A percentile compares a stretch with the other conserved stretches of the same genome.
phyloP scores from a whole-genome alignment of 2,888 invertebrate genomes.

The Mimumesa dahlbomi region DNA sequence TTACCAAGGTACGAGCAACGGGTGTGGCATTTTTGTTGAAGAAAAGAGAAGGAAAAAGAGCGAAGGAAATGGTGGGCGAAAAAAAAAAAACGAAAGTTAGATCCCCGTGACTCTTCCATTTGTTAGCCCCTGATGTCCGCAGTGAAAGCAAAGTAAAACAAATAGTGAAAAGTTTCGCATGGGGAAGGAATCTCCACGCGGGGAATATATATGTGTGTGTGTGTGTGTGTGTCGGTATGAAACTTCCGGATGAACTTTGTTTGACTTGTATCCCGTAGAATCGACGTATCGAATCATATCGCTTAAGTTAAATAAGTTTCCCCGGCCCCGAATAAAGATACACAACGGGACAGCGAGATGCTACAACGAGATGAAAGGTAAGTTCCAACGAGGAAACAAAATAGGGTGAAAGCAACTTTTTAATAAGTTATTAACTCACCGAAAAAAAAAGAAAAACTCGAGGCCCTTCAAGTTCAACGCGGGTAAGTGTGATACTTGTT shows the following conservation, averaged over 20 bases:
- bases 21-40: constrained; percentile 6
- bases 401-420: constrained; percentile 38
- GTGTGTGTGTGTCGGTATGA: constrained; percentile 59
- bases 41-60: background rate
- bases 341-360: constrained; percentile 13
- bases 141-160: constrained; percentile 66
- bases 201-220: too few relatives aligned
- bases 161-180: constrained; percentile 57
- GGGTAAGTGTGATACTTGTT: too few relatives aligned
- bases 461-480: too few relatives aligned
- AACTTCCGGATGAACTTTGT: constrained; percentile 64
- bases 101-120: constrained; percentile 38
- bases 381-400: constrained; percentile 30
- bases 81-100: constrained; percentile 43
- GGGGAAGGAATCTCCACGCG: constrained; percentile 55
- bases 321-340: constrained; percentile 47
- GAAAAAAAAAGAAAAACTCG: background rate
- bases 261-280: constrained; percentile 63
- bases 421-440: constrained; percentile 38
- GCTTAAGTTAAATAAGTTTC: constrained; percentile 69
- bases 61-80: background rate
- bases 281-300: constrained; percentile 64
- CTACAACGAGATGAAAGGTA: background rate
- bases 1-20: constrained; percentile 9
- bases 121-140: constrained; percentile 38